A percentile compares a stretch with the other conserved stretches of the same genome.
Conservation (phyloP, 2,797 vertebrate species). For the Rhynchonycteris naso region DNA sequence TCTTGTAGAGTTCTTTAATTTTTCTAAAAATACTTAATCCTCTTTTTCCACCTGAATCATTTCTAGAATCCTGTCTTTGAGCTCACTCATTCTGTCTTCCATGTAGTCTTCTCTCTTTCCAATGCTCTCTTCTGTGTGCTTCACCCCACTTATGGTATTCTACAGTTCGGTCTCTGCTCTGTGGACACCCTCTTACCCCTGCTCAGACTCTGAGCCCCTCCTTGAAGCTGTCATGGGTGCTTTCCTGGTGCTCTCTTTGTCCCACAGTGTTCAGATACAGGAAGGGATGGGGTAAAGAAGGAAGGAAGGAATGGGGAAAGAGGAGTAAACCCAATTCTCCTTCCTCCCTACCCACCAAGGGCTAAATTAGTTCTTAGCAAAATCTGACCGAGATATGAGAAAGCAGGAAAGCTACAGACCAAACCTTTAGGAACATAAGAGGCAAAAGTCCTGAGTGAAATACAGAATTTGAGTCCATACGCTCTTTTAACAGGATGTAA, state of each 20-base stretch:
- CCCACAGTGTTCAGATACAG: not conserved
- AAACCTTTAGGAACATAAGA: not conserved
- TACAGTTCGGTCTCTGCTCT: no score
- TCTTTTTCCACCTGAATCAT: not conserved
- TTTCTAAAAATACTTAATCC: not conserved
- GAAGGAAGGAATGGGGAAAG: not conserved
- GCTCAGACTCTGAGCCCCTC: not conserved
- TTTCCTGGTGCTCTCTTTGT: not conserved
- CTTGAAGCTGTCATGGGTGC: not conserved
- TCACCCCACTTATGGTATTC: not conserved
- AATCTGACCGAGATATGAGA: not conserved
- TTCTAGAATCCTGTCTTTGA: not conserved
- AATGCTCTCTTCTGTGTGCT: not conserved
- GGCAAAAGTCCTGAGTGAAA: not conserved
- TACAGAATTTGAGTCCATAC: slow-evolving; percentile 1
- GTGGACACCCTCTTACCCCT: accelerated
- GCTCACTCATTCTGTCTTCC: not conserved
- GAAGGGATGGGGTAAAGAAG: not conserved
- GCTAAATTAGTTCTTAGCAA: not conserved
- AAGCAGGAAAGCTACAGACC: not conserved
- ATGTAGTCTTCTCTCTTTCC: accelerated
- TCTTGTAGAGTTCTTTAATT: not conserved
- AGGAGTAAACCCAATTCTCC: not conserved
- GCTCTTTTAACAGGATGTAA: not conserved
- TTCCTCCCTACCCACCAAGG: no score